Conservation (phyloP, 64 coral and sea anemone genomes). For the Cladopsammia gracilis region DNA sequence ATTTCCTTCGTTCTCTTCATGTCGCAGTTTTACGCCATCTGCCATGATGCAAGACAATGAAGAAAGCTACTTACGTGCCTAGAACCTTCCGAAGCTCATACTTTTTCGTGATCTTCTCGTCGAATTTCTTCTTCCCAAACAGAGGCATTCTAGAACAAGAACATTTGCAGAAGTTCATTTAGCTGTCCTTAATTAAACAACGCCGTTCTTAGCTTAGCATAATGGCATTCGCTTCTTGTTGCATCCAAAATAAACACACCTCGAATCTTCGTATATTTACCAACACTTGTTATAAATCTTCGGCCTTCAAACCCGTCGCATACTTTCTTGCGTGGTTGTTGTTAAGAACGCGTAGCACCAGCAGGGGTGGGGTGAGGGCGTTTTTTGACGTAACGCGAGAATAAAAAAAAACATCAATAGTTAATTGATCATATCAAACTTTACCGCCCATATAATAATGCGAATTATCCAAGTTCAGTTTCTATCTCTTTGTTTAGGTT, state of each 20-base stretch:
- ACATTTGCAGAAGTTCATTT: conserved; percentile 38
- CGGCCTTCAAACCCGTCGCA: conserved; percentile 23
- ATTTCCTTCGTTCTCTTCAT: not conserved
- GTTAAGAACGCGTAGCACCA: conserved; percentile 51
- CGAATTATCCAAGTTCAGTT: too few species aligned
- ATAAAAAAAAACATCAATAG: not conserved
- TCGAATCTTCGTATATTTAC: conserved; percentile 62
- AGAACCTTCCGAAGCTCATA: conserved; percentile 90
- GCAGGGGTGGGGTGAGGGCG: not conserved
- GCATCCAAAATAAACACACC: conserved; percentile 32
- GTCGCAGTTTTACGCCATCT: not conserved
- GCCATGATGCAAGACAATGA: not conserved
- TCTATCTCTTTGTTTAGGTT: too few species aligned
- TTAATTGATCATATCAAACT: not conserved
- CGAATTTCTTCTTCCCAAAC: conserved; percentile 98
- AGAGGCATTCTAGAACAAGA: conserved; percentile 96
- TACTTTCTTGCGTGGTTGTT: conserved; percentile 66
- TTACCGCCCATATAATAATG: not conserved
- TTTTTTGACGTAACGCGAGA: not conserved
- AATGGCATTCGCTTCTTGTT: not conserved
- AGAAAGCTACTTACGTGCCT: conserved; percentile 90
- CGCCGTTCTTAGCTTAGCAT: not conserved
- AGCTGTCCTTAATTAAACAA: not conserved
- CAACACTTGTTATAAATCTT: conserved; percentile 53
- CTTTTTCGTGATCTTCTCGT: conserved; percentile 98